phyloP scores from a whole-genome alignment of 2,888 invertebrate species.

The Epistrophe eligans region DNA sequence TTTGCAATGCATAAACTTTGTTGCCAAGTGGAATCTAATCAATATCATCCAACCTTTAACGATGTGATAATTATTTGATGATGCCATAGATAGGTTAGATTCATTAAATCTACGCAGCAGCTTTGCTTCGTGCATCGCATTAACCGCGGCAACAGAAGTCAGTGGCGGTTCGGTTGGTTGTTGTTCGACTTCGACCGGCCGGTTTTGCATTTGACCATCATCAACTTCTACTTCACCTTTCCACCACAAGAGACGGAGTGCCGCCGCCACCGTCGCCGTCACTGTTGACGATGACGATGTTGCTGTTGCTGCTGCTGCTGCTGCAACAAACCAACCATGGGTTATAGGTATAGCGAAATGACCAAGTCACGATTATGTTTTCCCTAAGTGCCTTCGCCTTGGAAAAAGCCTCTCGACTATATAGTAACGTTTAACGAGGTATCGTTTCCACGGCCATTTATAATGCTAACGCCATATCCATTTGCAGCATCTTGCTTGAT shows the following conservation, averaged over 20 bases:
- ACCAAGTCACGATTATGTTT: constrained; percentile 74
- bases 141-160: constrained; percentile 11
- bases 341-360: constrained; percentile 46
- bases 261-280: constrained; percentile 53
- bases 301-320: background rate
- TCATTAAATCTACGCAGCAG: constrained; percentile 61
- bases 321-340: constrained; percentile 27
- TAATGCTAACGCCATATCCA: constrained; percentile 62
- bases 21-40: constrained; percentile 64
- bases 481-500: constrained; percentile 8
- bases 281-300: background rate
- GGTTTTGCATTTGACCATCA: constrained; percentile 44
- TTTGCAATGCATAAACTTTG: background rate
- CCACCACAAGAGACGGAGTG: constrained; percentile 57
- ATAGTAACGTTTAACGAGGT: constrained; percentile 62
- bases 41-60: constrained; percentile 70
- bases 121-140: constrained; percentile 29
- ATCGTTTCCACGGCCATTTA: constrained; percentile 69
- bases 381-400: constrained; percentile 69
- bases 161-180: background rate
- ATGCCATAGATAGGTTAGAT: constrained; percentile 67
- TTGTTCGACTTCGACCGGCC: background rate
- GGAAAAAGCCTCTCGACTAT: constrained; percentile 32
- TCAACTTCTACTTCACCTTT: background rate
- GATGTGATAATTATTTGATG: constrained; percentile 76